Evolutionary conservation across 2,888 invertebrate species (phyloP).

Genomic region (Cosmopolites sordidus): DNA sequence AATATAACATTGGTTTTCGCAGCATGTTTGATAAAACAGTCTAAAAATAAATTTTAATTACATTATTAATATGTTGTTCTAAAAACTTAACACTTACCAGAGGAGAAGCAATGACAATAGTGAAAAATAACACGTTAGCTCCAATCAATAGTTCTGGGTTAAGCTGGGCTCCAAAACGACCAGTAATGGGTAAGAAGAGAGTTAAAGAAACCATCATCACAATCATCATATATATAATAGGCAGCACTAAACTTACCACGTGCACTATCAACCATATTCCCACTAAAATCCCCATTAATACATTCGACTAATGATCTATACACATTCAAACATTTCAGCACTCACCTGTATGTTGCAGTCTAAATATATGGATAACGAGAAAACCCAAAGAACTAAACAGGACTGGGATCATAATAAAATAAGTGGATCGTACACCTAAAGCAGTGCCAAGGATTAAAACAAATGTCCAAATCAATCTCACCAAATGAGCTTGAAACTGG

Average conservation of each 20-base stretch:
- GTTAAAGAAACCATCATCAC: slow-evolving; percentile 30
- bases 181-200: slow-evolving; percentile 47
- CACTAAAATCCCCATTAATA: slow-evolving; percentile 24
- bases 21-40: slow-evolving; percentile 34
- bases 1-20: slow-evolving; percentile 32
- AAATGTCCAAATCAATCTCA: slow-evolving; percentile 43
- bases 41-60: slow-evolving; percentile 6
- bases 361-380: slow-evolving; percentile 32
- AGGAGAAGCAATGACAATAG: slow-evolving; percentile 45
- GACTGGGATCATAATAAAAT: slow-evolving; percentile 39
- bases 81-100: slow-evolving; percentile 39
- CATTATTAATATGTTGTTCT: background rate
- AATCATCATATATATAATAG: slow-evolving; percentile 37
- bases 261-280: slow-evolving; percentile 41
- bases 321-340: too few species aligned
- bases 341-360: slow-evolving; percentile 16
- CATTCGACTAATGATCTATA: too few species aligned
- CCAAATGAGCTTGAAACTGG: slow-evolving; percentile 39
- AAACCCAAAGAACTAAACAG: slow-evolving; percentile 41
- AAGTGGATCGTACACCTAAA: slow-evolving; percentile 39
- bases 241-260: slow-evolving; percentile 34
- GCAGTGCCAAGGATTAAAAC: slow-evolving; percentile 38
- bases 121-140: slow-evolving; percentile 42
- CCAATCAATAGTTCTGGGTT: slow-evolving; percentile 51
- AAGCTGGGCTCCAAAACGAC: slow-evolving; percentile 47